Evolutionary conservation across 2,888 invertebrate genomes (phyloP), one percentile per base, ranked within the genome.

Genomic region (Beris morrisii): DNA sequence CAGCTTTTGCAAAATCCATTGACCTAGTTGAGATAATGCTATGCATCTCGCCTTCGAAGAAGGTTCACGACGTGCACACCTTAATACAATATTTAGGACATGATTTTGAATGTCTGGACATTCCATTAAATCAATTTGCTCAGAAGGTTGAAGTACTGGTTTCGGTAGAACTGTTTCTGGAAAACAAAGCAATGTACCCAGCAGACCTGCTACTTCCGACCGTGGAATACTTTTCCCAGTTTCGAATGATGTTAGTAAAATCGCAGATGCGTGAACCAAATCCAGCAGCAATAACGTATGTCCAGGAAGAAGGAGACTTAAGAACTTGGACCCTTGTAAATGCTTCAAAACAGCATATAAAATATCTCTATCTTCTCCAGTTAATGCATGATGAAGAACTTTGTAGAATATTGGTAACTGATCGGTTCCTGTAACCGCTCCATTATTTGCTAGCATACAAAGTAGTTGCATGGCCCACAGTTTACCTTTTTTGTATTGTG

Each of bases 261-360:
- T 88, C 68, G 93, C 92, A 71, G 94, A 92, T 7, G 95, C 95
- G 75, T 93, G 91, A 44, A 97, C 90, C 73, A 96, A 90, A 83
- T 97, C 96, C 64, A 95, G 82, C 58, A 95, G 82, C 2, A 97
- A 83, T 64, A 97, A 83, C 1, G 95, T 91, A 74, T 92, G 91
- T 0, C 97, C 97, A 48, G 95, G 94, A 53, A 97, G 83, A 70
- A 93, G 89, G 43, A 94, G 82, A 50, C 95, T 93, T 70, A 96
- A 86, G 78, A 95, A 91, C 64, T 91, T 84, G 12, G 95, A 90
- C 11, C 95, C 95, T 30, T 95, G 94, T 74, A 94, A 84, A 75
- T 90, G 86, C 72, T 89, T 89, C 13, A 95, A 82, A 61, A 92
- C 86, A 4, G 86, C 87, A 80, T 92, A 92, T 54, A 92, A 87